Evolutionary conservation across 1,140 invertebrate genomes (phyloP).

Genomic region (Megalopta genalis): DNA sequence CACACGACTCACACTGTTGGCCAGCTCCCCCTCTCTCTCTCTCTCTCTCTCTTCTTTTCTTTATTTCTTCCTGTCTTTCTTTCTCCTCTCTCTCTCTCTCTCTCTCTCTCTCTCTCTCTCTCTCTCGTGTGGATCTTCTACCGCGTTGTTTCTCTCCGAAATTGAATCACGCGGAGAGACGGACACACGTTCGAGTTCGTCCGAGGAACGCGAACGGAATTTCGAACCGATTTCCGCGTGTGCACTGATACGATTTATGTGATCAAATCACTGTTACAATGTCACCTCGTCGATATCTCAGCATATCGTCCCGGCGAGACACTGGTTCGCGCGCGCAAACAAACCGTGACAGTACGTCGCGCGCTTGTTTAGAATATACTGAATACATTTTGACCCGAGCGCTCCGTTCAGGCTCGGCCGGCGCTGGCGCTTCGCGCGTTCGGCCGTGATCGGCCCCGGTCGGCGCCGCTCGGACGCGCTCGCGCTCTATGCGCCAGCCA

Average conservation of each 20-base stretch:
- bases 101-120: background rate
- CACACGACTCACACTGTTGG: constrained; percentile 35
- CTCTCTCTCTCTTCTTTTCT: constrained; percentile 5
- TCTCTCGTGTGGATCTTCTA: constrained; percentile 23
- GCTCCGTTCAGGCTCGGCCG: constrained; percentile 58
- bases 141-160: constrained; percentile 30
- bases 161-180: constrained; percentile 13
- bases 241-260: background rate
- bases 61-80: background rate
- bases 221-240: background rate
- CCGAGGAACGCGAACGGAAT: background rate
- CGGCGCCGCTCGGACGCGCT: constrained; percentile 50
- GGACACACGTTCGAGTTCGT: background rate
- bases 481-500: constrained; percentile 46
- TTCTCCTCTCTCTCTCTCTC: constrained; percentile 18
- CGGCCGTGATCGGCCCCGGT: constrained; percentile 52
- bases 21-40: constrained; percentile 5
- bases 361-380: constrained; percentile 76
- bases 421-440: constrained; percentile 60
- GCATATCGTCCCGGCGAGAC: constrained; percentile 50
- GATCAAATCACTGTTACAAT: constrained; percentile 25
- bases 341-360: constrained; percentile 68
- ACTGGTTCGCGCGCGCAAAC: constrained; percentile 48
- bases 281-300: constrained; percentile 31
- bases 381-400: constrained; percentile 74